phyloP scores from a whole-genome alignment of 2,113 vertebrate species.

The Periophthalmodon schlosseri region DNA sequence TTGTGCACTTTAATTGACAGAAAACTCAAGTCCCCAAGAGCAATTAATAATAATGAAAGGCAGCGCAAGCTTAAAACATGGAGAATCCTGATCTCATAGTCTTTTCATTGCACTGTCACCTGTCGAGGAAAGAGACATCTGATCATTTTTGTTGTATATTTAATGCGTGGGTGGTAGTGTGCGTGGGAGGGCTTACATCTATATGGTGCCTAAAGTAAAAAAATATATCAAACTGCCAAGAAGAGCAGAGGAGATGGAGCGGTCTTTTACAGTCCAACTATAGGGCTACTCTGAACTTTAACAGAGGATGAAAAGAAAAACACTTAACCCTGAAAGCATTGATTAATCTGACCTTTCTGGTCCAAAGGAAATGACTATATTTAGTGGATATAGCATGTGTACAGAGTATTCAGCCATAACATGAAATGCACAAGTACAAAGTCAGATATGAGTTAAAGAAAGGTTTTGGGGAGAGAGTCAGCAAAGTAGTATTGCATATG shows the following conservation, averaged over 20 bases:
- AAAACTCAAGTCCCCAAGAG: conserved; percentile 63
- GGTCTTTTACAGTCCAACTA: conserved; percentile 17
- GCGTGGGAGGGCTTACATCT: conserved; percentile 8
- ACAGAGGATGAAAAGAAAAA: conserved; percentile 41
- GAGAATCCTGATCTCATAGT: conserved; percentile 48
- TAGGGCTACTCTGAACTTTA: neutral
- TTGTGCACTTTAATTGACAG: conserved; percentile 78
- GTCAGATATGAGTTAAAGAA: too few species aligned
- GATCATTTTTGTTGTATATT: conserved; percentile 33
- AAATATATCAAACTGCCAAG: conserved; percentile 50
- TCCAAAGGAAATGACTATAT: conserved; percentile 7
- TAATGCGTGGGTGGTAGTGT: neutral
- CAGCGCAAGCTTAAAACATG: conserved; percentile 51
- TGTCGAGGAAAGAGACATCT: conserved; percentile 40
- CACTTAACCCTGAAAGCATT: conserved; percentile 49
- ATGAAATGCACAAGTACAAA: too few species aligned
- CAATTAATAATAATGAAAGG: conserved; percentile 74
- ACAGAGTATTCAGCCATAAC: neutral
- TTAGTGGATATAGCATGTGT: neutral
- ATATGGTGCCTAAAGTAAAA: conserved; percentile 25
- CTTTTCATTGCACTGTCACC: conserved; percentile 58
- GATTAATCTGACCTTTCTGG: conserved; percentile 48
- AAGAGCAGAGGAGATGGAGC: conserved; percentile 39
- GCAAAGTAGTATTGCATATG: too few species aligned
- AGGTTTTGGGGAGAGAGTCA: too few species aligned